Conservation (phyloP, 1,140 invertebrate species). For the Drosophila malerkotliana region DNA sequence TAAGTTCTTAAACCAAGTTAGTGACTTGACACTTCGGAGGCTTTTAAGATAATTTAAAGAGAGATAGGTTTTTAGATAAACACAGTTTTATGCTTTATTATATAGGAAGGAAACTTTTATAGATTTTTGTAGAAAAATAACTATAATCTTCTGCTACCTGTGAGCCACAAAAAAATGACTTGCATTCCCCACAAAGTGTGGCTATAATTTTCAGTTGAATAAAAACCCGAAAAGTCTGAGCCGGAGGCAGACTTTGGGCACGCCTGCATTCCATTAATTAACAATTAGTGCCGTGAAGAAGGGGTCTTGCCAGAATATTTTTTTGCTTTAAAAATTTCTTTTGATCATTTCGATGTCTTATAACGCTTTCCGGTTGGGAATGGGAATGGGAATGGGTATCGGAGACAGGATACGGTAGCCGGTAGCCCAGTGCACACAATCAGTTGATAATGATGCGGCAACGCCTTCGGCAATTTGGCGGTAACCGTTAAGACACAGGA, state of each 20-base stretch:
- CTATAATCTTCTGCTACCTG: constrained; percentile 11
- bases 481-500: background rate
- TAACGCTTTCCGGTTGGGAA: constrained; percentile 49
- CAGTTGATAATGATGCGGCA: constrained; percentile 74
- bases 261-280: constrained; percentile 77
- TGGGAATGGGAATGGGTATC: constrained; percentile 12
- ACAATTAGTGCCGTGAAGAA: constrained; percentile 75
- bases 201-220: constrained; percentile 31
- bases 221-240: constrained; percentile 26
- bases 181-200: constrained; percentile 32
- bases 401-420: constrained; percentile 65
- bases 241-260: constrained; percentile 45
- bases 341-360: constrained; percentile 27
- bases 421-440: constrained; percentile 46
- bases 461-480: constrained; percentile 54
- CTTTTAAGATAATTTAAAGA: background rate
- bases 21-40: background rate
- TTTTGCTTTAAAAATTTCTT: background rate
- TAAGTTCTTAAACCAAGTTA: background rate
- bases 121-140: background rate
- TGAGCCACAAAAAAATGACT: constrained; percentile 22
- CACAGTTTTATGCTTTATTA: too few relatives aligned
- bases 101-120: background rate
- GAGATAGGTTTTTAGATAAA: background rate
- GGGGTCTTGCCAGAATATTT: constrained; percentile 5